Evolutionary conservation across 2,797 vertebrate genomes (phyloP).

Genomic region (Diplodus puntazzo): DNA sequence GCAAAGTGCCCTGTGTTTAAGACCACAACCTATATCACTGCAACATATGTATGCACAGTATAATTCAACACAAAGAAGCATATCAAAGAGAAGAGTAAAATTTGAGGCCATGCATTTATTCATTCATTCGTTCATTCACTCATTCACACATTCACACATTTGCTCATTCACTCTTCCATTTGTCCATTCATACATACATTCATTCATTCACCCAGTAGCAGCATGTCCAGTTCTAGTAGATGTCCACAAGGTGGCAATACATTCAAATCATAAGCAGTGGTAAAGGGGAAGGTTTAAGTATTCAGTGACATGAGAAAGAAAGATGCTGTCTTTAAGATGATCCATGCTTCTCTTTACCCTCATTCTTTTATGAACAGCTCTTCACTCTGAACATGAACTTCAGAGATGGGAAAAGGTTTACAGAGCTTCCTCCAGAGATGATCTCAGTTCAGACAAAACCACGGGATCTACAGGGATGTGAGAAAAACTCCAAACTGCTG

Average conservation of each 20-base stretch:
- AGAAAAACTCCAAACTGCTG: neutral
- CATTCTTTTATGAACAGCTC: neutral
- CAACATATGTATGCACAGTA: no score
- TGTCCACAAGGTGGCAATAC: constrained; percentile 72
- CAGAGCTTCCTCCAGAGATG: neutral
- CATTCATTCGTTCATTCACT: neutral
- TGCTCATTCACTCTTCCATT: neutral
- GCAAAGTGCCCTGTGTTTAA: neutral
- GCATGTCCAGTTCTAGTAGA: constrained; percentile 3
- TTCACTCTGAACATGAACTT: neutral
- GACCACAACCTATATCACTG: neutral
- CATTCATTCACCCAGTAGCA: neutral
- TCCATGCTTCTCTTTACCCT: neutral
- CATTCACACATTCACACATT: neutral
- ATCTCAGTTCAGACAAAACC: neutral
- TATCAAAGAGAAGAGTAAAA: neutral
- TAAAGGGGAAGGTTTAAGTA: neutral
- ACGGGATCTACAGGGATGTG: neutral
- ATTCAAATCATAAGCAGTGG: constrained; percentile 44
- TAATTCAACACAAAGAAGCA: neutral
- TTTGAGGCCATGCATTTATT: neutral
- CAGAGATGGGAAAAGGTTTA: neutral
- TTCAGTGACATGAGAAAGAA: neutral
- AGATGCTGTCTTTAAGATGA: neutral
- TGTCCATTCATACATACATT: neutral